Conservation (phyloP, 2,888 invertebrate genomes). For the Strigamia crassipes region DNA sequence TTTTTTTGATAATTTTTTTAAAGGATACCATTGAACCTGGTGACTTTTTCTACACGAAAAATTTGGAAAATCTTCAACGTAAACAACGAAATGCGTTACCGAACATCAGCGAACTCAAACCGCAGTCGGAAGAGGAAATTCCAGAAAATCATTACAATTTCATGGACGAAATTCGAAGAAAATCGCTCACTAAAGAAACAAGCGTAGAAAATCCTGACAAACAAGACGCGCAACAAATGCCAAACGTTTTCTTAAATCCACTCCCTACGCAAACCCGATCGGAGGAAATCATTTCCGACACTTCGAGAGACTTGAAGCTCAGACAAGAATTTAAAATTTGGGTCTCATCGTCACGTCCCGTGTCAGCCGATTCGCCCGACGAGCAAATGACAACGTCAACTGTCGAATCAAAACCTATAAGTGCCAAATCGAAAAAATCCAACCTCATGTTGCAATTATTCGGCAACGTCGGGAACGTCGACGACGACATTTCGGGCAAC, state of each 20-base stretch:
- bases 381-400: not conserved
- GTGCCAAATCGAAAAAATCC: conserved; percentile 33
- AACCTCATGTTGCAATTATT: conserved; percentile 45
- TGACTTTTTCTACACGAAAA: not conserved
- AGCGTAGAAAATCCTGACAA: too few relatives aligned
- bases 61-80: not conserved
- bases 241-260: not conserved
- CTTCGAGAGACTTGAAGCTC: not conserved
- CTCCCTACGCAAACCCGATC: not conserved
- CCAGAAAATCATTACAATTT: not conserved
- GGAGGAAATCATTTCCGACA: not conserved
- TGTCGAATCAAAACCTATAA: not conserved
- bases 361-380: not conserved
- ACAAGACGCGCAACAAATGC: not conserved
- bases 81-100: not conserved
- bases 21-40: not conserved
- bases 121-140: not conserved
- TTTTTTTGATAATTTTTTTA: not conserved
- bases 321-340: not conserved
- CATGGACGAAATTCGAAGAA: not conserved
- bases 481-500: not conserved
- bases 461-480: not conserved
- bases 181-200: not conserved
- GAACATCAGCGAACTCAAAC: not conserved
- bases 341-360: not conserved